Percentiles rank a stretch among this genome's conserved stretches.
These are phyloP conservation scores for Syngnathus rostellatus DNA, from an alignment of 2,797 vertebrate species.

Conservation along the genomic window DNA sequence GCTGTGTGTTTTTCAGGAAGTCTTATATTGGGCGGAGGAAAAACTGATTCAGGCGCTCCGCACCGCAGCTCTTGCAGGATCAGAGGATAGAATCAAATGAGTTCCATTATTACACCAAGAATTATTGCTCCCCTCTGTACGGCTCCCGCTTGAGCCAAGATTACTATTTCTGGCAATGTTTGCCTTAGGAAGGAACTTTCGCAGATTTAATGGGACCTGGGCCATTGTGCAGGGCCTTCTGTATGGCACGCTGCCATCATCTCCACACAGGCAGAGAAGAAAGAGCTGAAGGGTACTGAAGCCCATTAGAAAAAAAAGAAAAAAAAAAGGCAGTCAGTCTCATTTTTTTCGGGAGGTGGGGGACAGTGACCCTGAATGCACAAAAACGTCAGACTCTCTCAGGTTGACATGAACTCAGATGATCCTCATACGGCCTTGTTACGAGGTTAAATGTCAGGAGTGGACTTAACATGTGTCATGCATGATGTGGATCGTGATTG, in stretches of 20 bases:
- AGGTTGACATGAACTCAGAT: slow-evolving; percentile 14
- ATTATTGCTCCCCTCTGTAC: slow-evolving; percentile 84
- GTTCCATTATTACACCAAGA: slow-evolving; percentile 82
- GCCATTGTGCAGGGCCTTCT: slow-evolving; percentile 96
- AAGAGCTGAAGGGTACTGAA: slow-evolving; percentile 35
- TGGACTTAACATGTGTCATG: background rate
- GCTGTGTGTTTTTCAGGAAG: slow-evolving; percentile 62
- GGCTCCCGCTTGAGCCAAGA: slow-evolving; percentile 76
- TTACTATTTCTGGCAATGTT: slow-evolving; percentile 94
- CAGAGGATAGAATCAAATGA: slow-evolving; percentile 83
- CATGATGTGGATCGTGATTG: slow-evolving; percentile 9
- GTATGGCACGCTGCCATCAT: slow-evolving; percentile 84
- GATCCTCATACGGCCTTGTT: slow-evolving; percentile 4
- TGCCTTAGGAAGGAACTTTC: slow-evolving; percentile 97
- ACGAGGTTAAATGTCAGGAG: slow-evolving; percentile 11
- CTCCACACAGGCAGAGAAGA: slow-evolving; percentile 39
- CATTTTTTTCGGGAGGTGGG: slow-evolving; percentile 26
- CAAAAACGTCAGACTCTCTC: slow-evolving; percentile 15
- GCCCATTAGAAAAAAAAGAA: slow-evolving; percentile 45
- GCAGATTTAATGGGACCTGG: slow-evolving; percentile 92
- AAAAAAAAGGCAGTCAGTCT: slow-evolving; percentile 38
- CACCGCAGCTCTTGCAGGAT: slow-evolving; percentile 70
- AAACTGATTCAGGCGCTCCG: slow-evolving; percentile 68
- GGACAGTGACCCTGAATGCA: slow-evolving; percentile 25
- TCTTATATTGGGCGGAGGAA: slow-evolving; percentile 54